Base-by-base conservation (phyloP, 2,888 invertebrate species). In the Cheilosia pagana region DNA sequence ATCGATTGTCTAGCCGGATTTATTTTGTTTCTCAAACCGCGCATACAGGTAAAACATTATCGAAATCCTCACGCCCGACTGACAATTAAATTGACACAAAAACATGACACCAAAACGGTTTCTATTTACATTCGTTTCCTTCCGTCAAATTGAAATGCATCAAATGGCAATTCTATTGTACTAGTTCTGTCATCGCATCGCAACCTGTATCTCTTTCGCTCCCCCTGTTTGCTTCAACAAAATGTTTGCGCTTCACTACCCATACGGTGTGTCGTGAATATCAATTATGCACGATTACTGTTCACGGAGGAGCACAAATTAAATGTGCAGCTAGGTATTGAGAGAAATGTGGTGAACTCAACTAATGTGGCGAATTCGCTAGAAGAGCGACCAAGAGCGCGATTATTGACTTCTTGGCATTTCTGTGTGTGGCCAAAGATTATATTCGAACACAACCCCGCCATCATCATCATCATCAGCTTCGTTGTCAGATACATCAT, bases 171-270 rank as follows among this genome's bases (percentile, higher is more conserved):
- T 57, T 71, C 67, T 59, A 35, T 19, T 5, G 50, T 57, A 19
- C 57, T 65, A 55, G 48, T 68, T 68, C 72, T 78, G 68, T 74
- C 78, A 83, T 78, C 62, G 55, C 25, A 23, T 25, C 48, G 48
- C 50, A 81, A 75, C 68, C 68, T 55, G 72, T 68, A 52, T 62
- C 62, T 74, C 53, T 39, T 59, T 65, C 23, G 52, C 21, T 59
- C 68, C 75, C 62, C 50, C 55, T 67, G 57, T 76, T 75, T 81
- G 75, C 71, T 67, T 55, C 50, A 31, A 39, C 43, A 81, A 71
- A 85, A 81, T 85, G 81, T 85, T 76, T 81, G 85, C 81, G 81
- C 62, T 81, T 85, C 75, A 81, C 81, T 81, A 71, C 71, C 65
- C 71, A 65, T 76, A 81, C 75, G 71, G 79, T 76, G 74, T 79